These are phyloP conservation scores for Apocheima hispidaria DNA, from an alignment of 2,888 invertebrate genomes.

Conservation along the genomic window DNA sequence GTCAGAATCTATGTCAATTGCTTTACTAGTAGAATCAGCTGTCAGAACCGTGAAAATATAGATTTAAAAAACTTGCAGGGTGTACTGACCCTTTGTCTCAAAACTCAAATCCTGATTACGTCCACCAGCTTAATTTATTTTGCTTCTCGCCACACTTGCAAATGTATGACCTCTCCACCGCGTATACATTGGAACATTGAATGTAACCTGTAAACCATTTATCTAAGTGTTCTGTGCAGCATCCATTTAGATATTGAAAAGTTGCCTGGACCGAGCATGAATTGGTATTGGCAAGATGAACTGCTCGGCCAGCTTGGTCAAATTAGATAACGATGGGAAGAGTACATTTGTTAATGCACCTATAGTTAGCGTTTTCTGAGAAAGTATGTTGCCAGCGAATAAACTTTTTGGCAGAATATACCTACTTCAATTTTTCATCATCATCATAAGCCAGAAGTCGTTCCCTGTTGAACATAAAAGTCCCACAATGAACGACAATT, in stretches of 20 bases:
- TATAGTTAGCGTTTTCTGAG: conserved; percentile 12
- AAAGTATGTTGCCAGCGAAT: too few relatives aligned
- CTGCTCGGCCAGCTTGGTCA: not conserved
- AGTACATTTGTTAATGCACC: conserved; percentile 24
- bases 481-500: too few relatives aligned
- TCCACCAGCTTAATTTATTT: conserved; percentile 40
- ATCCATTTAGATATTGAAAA: conserved; percentile 76
- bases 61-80: not conserved
- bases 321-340: not conserved
- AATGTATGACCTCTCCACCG: conserved; percentile 40
- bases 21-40: too few relatives aligned
- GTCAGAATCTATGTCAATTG: too few relatives aligned
- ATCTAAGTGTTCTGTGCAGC: conserved; percentile 75
- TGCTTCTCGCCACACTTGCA: conserved; percentile 32
- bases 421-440: too few relatives aligned
- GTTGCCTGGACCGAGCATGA: conserved; percentile 55
- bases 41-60: too few relatives aligned
- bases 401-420: too few relatives aligned
- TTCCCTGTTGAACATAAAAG: too few relatives aligned
- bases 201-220: conserved; percentile 68
- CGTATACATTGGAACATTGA: conserved; percentile 55
- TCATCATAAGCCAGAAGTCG: too few relatives aligned
- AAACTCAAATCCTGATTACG: conserved; percentile 16
- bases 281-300: conserved; percentile 43
- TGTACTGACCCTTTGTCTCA: not conserved